These are phyloP conservation scores for Drosophila athabasca DNA, from an alignment of 1,140 invertebrate species.

Conservation along the genomic window DNA sequence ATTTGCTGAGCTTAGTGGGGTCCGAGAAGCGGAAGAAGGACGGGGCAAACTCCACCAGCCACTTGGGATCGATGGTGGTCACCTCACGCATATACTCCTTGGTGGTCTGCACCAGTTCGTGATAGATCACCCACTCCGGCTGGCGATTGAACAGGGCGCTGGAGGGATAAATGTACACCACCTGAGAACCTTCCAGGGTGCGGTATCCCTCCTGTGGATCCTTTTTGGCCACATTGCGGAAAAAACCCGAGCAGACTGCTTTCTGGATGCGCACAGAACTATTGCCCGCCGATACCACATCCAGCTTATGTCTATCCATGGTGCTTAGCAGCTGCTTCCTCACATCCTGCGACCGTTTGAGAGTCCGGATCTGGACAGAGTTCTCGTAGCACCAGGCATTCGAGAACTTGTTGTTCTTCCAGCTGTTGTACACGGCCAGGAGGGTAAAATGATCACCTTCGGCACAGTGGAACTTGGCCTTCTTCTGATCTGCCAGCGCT, in stretches of 20 bases:
- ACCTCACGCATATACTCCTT: conserved; percentile 99
- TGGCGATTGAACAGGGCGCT: conserved; percentile 98
- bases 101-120: conserved; percentile 99
- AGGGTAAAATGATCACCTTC: conserved; percentile 99
- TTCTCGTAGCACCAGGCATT: conserved; percentile 99
- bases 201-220: conserved; percentile 99
- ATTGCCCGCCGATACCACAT: conserved; percentile 98
- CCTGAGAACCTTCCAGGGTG: conserved; percentile 98
- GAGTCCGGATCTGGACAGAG: conserved; percentile 98
- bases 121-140: conserved; percentile 99
- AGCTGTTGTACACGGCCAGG: conserved; percentile 99
- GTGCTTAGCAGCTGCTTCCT: conserved; percentile 98
- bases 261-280: conserved; percentile 98
- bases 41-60: conserved; percentile 99
- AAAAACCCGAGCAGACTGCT: conserved; percentile 99
- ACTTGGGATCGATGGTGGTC: conserved; percentile 99
- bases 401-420: conserved; percentile 99
- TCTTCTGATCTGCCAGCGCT: conserved; percentile 98
- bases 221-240: conserved; percentile 99
- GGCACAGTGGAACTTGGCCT: conserved; percentile 99
- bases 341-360: conserved; percentile 99
- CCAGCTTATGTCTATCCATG: conserved; percentile 99
- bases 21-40: conserved; percentile 99
- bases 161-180: conserved; percentile 99
- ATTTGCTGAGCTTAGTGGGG: conserved; percentile 98